Conservation (phyloP, 2,113 vertebrate genomes). For the Scalopus aquaticus region DNA sequence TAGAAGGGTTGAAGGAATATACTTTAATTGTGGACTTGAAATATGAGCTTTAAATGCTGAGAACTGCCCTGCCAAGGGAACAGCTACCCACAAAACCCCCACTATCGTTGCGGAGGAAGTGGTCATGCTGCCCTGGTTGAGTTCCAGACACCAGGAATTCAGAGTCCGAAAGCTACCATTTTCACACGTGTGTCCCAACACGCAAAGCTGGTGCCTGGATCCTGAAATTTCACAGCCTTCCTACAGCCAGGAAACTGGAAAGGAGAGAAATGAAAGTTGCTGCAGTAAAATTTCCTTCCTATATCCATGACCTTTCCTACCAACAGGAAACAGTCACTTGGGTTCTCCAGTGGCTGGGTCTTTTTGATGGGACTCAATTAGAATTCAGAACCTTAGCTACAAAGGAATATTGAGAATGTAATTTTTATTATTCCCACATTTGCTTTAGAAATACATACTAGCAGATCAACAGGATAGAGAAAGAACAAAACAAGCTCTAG, state of each 20-base stretch:
- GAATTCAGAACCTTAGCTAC: too few species aligned
- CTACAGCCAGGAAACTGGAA: background rate
- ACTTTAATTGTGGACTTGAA: background rate
- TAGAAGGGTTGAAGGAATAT: background rate
- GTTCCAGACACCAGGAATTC: background rate
- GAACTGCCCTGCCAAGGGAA: background rate
- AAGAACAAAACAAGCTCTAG: background rate
- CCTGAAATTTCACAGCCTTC: background rate
- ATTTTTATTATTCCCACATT: background rate
- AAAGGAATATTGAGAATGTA: background rate
- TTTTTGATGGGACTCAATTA: background rate
- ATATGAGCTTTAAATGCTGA: background rate
- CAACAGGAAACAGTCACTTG: background rate
- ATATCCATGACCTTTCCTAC: background rate
- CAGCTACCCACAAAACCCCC: background rate
- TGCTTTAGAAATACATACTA: background rate
- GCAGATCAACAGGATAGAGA: too few species aligned
- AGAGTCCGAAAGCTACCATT: background rate
- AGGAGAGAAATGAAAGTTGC: background rate
- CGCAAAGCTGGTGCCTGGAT: background rate
- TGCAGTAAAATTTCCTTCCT: background rate
- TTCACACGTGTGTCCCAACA: background rate
- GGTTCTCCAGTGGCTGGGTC: background rate
- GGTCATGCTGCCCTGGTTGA: background rate
- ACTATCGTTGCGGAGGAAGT: background rate